phyloP scores from a whole-genome alignment of 1,140 invertebrate genomes.

The Calephelis nemesis region DNA sequence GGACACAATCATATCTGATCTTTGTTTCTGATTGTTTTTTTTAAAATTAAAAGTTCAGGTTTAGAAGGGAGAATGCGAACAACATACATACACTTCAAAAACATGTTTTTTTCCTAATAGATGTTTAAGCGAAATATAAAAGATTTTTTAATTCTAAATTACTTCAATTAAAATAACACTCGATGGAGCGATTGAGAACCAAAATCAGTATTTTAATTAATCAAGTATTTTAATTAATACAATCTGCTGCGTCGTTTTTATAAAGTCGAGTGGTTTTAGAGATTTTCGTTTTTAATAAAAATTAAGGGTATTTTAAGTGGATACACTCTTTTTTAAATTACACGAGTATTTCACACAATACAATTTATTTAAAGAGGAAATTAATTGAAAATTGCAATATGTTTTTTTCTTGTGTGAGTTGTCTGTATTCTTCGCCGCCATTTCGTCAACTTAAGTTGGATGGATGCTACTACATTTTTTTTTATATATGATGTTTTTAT shows the following conservation, averaged over 20 bases:
- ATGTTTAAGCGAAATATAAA: conserved; percentile 23
- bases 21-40: neutral
- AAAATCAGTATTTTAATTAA: conserved; percentile 49
- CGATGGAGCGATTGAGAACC: conserved; percentile 35
- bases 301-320: conserved; percentile 11
- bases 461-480: no score
- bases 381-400: no score
- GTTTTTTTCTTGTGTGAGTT: no score
- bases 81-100: no score
- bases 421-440: no score
- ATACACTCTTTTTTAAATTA: neutral
- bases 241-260: conserved; percentile 41
- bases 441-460: no score
- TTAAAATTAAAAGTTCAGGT: neutral
- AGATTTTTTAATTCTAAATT: conserved; percentile 35
- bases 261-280: conserved; percentile 38
- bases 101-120: neutral
- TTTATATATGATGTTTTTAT: no score
- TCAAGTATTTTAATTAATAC: conserved; percentile 47
- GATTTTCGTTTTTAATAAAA: conserved; percentile 26
- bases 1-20: neutral
- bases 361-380: no score
- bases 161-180: conserved; percentile 44
- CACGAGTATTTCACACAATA: no score
- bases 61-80: no score